A percentile compares a stretch with the other conserved stretches of the same genome.
Conservation (phyloP, 2,888 invertebrate species). For the Lepidonotus clava region DNA sequence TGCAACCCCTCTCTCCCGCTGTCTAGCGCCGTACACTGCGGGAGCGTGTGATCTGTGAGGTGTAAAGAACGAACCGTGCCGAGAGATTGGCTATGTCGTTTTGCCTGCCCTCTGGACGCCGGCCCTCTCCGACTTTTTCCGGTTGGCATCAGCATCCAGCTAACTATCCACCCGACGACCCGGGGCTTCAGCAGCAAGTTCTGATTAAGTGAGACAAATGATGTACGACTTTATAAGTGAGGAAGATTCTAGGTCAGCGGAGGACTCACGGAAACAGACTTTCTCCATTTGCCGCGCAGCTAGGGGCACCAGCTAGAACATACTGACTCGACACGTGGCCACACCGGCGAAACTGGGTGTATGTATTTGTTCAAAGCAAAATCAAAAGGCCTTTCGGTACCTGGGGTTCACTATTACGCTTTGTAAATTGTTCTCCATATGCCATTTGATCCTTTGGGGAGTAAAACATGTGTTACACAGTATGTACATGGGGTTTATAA, state of each 20-base stretch:
- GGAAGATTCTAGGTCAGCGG: conserved; percentile 11
- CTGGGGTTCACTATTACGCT: background rate
- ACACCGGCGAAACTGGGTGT: background rate
- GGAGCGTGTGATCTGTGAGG: background rate
- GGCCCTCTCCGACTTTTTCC: too few species aligned
- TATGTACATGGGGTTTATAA: too few species aligned
- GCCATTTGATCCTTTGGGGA: background rate
- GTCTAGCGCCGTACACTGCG: background rate
- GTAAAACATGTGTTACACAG: background rate
- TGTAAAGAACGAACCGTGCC: background rate
- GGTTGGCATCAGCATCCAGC: background rate
- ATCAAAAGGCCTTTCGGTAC: background rate
- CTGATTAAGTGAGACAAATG: conserved; percentile 35
- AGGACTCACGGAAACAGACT: conserved; percentile 1
- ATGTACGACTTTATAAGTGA: conserved; percentile 37
- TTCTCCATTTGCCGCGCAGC: conserved; percentile 19
- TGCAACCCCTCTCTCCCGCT: background rate
- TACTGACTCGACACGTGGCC: background rate
- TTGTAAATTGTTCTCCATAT: background rate
- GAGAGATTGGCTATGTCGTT: conserved; percentile 15
- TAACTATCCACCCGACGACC: background rate
- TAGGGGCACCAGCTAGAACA: conserved; percentile 12
- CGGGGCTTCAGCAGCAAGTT: conserved; percentile 9
- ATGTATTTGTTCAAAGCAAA: conserved; percentile 21
- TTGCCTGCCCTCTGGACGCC: conserved; percentile 20